Evolutionary conservation across 2,797 vertebrate genomes (phyloP).

Genomic region (Crocidura indochinensis): DNA sequence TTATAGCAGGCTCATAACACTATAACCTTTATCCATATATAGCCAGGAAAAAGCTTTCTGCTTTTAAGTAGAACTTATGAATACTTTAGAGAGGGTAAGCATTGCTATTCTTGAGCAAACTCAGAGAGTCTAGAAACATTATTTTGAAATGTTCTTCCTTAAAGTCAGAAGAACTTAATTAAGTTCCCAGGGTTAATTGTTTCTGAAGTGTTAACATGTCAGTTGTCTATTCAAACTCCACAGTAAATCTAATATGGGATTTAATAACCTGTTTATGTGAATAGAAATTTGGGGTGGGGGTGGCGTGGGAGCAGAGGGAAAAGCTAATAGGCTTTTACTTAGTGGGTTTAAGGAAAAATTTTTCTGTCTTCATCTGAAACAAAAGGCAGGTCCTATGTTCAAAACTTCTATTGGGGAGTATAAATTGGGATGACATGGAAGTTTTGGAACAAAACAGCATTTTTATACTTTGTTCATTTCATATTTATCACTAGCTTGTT

Average conservation of each 20-base stretch:
- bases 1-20: constrained; percentile 41
- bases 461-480: constrained; percentile 94
- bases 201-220: constrained; percentile 88
- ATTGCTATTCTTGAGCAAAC: constrained; percentile 80
- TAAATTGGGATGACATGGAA: constrained; percentile 91
- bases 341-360: constrained; percentile 84
- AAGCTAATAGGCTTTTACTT: constrained; percentile 89
- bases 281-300: constrained; percentile 86
- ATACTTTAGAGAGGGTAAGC: constrained; percentile 58
- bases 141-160: constrained; percentile 86
- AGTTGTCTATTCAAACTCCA: constrained; percentile 88
- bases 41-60: constrained; percentile 70
- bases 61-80: constrained; percentile 67
- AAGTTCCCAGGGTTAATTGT: constrained; percentile 84
- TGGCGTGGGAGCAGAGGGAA: constrained; percentile 81
- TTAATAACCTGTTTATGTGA: constrained; percentile 86
- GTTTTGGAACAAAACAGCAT: constrained; percentile 94
- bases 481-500: constrained; percentile 99
- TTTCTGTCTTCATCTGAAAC: constrained; percentile 89
- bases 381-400: constrained; percentile 88
- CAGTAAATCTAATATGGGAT: constrained; percentile 87
- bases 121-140: constrained; percentile 81
- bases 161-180: constrained; percentile 87
- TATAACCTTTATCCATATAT: constrained; percentile 78
- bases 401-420: constrained; percentile 89